Conservation (phyloP, 2,888 invertebrate species). For the Notocelia uddmanniana region DNA sequence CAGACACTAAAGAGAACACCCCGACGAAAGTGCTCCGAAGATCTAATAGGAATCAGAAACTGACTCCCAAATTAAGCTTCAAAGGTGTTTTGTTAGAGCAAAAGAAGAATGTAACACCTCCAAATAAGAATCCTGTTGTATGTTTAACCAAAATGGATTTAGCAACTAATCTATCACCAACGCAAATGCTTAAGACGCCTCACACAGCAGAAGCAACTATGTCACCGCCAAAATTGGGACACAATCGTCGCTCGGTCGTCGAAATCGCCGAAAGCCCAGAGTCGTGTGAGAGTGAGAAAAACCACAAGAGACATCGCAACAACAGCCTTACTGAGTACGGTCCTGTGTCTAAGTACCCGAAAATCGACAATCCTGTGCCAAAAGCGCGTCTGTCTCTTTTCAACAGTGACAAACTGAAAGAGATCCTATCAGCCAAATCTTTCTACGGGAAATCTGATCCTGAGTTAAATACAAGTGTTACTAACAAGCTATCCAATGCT, state of each 20-base stretch:
- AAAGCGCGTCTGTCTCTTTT: slow-evolving; percentile 79
- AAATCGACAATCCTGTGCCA: slow-evolving; percentile 70
- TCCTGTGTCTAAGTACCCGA: slow-evolving; percentile 70
- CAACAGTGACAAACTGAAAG: slow-evolving; percentile 75
- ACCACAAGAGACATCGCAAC: slow-evolving; percentile 73
- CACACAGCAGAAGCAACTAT: slow-evolving; percentile 65
- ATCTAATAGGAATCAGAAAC: slow-evolving; percentile 63
- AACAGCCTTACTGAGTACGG: slow-evolving; percentile 68
- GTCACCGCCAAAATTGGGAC: slow-evolving; percentile 76
- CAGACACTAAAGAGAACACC: slow-evolving; percentile 81
- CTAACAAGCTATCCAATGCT: slow-evolving; percentile 68
- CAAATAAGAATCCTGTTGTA: slow-evolving; percentile 69
- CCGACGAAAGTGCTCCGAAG: slow-evolving; percentile 68
- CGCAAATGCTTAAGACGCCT: slow-evolving; percentile 78
- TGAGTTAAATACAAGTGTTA: slow-evolving; percentile 68
- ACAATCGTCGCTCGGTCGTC: slow-evolving; percentile 67
- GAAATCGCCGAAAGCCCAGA: slow-evolving; percentile 78
- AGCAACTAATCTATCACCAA: slow-evolving; percentile 68
- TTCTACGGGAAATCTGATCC: slow-evolving; percentile 85
- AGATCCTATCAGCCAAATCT: slow-evolving; percentile 82
- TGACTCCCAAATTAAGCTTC: slow-evolving; percentile 75
- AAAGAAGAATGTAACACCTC: slow-evolving; percentile 63
- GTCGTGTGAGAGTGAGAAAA: slow-evolving; percentile 74
- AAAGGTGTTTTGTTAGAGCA: slow-evolving; percentile 76
- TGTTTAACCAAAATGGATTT: slow-evolving; percentile 76